Percentiles rank a stretch among this genome's conserved stretches.
phyloP scores from a whole-genome alignment of 2,113 vertebrate species.

The Boulengeromyrus knoepffleri region DNA sequence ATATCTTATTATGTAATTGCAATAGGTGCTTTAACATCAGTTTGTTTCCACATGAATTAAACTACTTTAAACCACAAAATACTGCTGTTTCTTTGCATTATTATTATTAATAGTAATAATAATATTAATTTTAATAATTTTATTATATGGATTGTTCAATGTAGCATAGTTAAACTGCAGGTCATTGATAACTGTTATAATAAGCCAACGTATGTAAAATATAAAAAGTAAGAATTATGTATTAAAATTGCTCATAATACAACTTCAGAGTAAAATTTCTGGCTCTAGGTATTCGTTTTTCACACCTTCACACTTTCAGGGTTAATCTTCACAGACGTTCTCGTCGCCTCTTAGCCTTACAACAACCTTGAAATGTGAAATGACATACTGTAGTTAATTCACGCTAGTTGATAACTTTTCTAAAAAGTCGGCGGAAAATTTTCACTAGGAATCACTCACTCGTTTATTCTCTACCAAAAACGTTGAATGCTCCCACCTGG shows the following conservation, averaged over 20 bases:
- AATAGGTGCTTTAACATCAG: neutral
- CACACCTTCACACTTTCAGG: neutral
- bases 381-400: neutral
- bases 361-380: neutral
- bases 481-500: conserved; percentile 10
- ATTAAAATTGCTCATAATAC: neutral
- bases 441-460: neutral
- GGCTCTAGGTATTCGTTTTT: neutral
- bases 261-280: neutral
- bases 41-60: neutral
- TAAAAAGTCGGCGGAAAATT: neutral
- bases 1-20: neutral
- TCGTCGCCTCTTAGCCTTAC: neutral
- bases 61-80: neutral
- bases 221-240: neutral
- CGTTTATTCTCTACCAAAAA: neutral
- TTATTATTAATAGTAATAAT: neutral
- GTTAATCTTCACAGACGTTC: neutral
- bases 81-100: neutral
- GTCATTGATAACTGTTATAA: neutral
- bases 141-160: neutral
- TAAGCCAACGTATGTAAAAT: neutral
- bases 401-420: neutral
- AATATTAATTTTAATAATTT: neutral
- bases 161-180: neutral